Evolutionary conservation across 2,888 invertebrate genomes (phyloP), one percentile per base, ranked within the genome.

Genomic region (Allolobophora icterica): DNA sequence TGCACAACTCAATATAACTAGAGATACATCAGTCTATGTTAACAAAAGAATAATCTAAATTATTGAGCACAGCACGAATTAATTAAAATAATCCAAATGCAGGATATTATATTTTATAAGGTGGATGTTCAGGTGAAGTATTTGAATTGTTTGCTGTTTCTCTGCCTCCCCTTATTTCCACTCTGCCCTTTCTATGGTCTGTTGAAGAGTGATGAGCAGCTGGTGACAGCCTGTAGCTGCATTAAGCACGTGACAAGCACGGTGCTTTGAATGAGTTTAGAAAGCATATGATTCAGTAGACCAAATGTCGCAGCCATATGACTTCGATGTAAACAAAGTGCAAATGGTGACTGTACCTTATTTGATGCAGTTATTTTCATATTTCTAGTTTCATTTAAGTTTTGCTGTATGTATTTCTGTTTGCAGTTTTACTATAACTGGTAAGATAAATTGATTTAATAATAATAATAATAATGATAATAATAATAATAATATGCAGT

Each of bases 81-180:
- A n/a, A 13, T n/a, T 30, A n/a, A 71, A 24, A 21, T 52, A 21
- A 71, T 71, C 11, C 8, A 71, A 71, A 11, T 71, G 71, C 11
- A 71, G 71, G 71, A n/a, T 1, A 71, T 71, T 71, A n/a, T 71
- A 71, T 71, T 71, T 8, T 71, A 71, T 0, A 71, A 11, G n/a
- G n/a, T 71, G n/a, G 30, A 71, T 30, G 71, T 71, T 71, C 71
- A 71, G n/a, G 30, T 71, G 71, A 71, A 71, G 71, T 30, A n/a
- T 8, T 71, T 71, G 71, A 71, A 71, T 71, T 30, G 71, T n/a
- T 71, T 71, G 71, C 4, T 71, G 71, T 71, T 71, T 71, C n/a
- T 71, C n/a, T 71, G n/a, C 71, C 71, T n/a, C 52, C 71, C 71
- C 71, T 71, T 71, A n/a, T n/a, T n/a, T 71, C n/a, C 71, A 24